Conservation (phyloP, 2,888 invertebrate genomes). For the Thecophora atra region DNA sequence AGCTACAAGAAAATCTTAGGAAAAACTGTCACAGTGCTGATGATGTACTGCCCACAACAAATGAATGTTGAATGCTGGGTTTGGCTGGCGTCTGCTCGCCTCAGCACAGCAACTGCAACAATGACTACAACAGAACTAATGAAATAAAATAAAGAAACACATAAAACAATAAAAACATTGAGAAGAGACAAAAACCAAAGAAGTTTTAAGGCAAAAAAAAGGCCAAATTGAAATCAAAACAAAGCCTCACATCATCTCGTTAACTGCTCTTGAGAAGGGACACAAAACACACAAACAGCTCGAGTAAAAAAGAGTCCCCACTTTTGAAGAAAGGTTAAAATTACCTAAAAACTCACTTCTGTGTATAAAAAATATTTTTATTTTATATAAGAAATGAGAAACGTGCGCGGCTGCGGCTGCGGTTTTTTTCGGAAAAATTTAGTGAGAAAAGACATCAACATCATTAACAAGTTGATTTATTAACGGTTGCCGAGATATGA, state of each 20-base stretch:
- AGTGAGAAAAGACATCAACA: constrained; percentile 59
- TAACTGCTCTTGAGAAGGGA: constrained; percentile 56
- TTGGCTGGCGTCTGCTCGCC: constrained; percentile 14
- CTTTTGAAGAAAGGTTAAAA: constrained; percentile 32
- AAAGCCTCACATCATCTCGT: constrained; percentile 51
- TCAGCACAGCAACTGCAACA: background rate
- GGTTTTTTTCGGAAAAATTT: constrained; percentile 41
- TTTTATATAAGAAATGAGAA: constrained; percentile 16
- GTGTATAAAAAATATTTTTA: background rate
- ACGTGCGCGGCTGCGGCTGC: constrained; percentile 34
- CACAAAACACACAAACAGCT: constrained; percentile 21
- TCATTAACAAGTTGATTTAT: constrained; percentile 68
- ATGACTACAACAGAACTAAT: constrained; percentile 26
- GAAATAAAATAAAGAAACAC: constrained; percentile 28
- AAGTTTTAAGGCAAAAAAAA: constrained; percentile 43
- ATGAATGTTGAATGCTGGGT: constrained; percentile 36
- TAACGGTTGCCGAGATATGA: constrained; percentile 52
- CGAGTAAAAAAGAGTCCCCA: background rate
- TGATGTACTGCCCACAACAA: constrained; percentile 42
- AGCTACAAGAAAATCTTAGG: constrained; percentile 38
- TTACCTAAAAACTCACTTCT: constrained; percentile 5
- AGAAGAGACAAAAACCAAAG: constrained; percentile 23
- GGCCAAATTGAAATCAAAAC: constrained; percentile 58
- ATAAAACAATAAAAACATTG: constrained; percentile 33
- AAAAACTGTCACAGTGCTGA: constrained; percentile 52